A percentile compares a stretch with the other conserved stretches of the same genome.
These are phyloP conservation scores for Acanthosepion pharaonis DNA, from an alignment of 2,888 invertebrate species.

Conservation along the genomic window DNA sequence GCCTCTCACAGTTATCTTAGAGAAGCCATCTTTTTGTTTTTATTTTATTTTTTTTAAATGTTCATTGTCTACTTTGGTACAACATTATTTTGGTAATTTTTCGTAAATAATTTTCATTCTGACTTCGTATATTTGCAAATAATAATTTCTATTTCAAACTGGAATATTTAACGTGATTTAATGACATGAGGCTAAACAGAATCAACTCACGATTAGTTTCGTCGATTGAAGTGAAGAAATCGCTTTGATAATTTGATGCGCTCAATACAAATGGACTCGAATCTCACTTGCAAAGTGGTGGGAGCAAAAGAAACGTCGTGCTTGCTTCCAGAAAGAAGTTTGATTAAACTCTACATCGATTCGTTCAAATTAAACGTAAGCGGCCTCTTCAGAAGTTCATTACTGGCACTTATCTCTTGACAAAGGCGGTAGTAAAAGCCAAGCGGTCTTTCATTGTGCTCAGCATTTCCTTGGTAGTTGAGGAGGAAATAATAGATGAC, in stretches of 20 bases:
- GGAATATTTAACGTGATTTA: not conserved
- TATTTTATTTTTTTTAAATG: too few relatives aligned
- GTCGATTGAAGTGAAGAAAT: not conserved
- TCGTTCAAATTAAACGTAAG: not conserved
- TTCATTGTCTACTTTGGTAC: too few relatives aligned
- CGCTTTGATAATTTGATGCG: not conserved
- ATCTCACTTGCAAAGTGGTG: not conserved
- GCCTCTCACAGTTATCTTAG: too few relatives aligned
- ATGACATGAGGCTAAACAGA: not conserved
- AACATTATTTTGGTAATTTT: too few relatives aligned
- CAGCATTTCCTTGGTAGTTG: not conserved
- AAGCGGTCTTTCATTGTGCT: not conserved
- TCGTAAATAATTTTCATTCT: too few relatives aligned
- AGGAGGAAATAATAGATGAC: not conserved
- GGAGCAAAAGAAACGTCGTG: not conserved
- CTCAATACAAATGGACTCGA: not conserved
- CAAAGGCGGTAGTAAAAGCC: not conserved
- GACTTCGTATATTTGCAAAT: too few relatives aligned
- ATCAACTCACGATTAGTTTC: not conserved
- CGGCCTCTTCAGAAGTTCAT: not conserved
- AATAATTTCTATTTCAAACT: not conserved
- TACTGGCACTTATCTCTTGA: not conserved
- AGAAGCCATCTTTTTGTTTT: too few relatives aligned
- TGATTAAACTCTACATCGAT: not conserved
- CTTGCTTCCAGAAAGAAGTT: not conserved